Base-by-base conservation (phyloP, 1,140 invertebrate genomes). In the Archegozetes longisetosus region DNA sequence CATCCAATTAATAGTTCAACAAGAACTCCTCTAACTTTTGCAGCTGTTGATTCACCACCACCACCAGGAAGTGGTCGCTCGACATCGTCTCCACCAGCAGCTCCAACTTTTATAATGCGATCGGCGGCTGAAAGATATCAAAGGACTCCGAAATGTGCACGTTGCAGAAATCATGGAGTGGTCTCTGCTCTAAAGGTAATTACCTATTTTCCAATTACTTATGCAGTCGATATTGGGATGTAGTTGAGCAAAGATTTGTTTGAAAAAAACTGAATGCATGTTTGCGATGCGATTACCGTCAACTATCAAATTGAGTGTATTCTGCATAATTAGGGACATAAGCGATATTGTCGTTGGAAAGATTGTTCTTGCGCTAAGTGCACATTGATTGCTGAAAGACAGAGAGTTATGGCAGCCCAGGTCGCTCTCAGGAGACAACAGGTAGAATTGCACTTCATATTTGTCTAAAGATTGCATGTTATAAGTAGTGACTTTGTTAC, bases 311-410 rank as follows among this genome's bases (percentile, higher is more conserved):
- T n/a, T n/a, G n/a, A n/a, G n/a, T n/a, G n/a, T n/a, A n/a, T n/a
- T n/a, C n/a, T n/a, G n/a, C 4, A 40, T 20, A 4, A 14, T 20
- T 17, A 64, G 60, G 89, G 92, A 4, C 93, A 98, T 78, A 98
- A 98, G 74, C 80, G 93, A 1, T 98, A 94, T 74, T 98, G 94
- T 72, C 80, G 91, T 53, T 96, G 91, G 91, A 77, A 90, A 56
- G 91, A 95, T 72, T 95, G 91, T 76, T 82, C 86, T 53, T 95
- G 94, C 77, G 90, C 92, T 48, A 98, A 98, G 77, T 98, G 94
- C 76, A 97, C 91, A 0, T 80, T 98, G 22, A 98, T 98, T 60
- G 93, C 94, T 0, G 95, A 98, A 75, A 78, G 94, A 65, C 94
- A 98, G 72, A 78, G 94, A 6, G 94, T 98, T 20, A 98, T 98